Base-by-base conservation (phyloP, 2,113 vertebrate species). In the Neogobius melanostomus region DNA sequence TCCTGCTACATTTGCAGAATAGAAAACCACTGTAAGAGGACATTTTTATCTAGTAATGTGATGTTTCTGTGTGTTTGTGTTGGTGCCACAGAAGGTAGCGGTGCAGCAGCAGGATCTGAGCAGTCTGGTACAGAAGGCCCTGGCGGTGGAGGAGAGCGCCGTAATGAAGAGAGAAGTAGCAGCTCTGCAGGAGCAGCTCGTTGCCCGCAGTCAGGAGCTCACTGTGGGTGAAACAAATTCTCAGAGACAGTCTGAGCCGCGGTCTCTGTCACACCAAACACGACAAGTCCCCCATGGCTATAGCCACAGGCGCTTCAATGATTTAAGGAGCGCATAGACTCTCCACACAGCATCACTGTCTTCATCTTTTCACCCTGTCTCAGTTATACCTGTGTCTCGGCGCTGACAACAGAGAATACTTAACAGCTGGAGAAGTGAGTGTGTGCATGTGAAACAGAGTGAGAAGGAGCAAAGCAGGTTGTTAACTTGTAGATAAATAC, bases 401-500 rank as follows among this genome's bases (percentile, higher is more conserved):
- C 50, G 12, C 72, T 69, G 72, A 77, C 74, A 85, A 71, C 74
- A 83, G 81, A 86, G 76, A 85, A 81, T 85, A 75, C 68, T 75
- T 85, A 82, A 80, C 73, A 79, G 71, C 66, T 73, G 73, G 69
- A 77, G 77, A 75, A 78, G 75, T 76, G 71, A 93, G 93, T 92
- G 87, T 63, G 73, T 7, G 43, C 43, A 53, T 12, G 71, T 51
- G 66, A 70, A 56, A 56, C 12, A 71, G 57, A 64, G 49, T n/a
- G 66, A 66, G 3, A 9, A 74, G 89, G 89, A 93, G 93, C 87
- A 84, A 82, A 92, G 86, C 90, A 90, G 92, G 93, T 93, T 94
- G 94, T 94, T 94, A 96, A 96, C 94, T 96, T 95, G 87, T 90
- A 92, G 91, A 98, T 98, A 94, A 99, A 98, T 98, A 95, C 95